Conservation (phyloP, 2,888 invertebrate genomes). For the Lasius platythorax region DNA sequence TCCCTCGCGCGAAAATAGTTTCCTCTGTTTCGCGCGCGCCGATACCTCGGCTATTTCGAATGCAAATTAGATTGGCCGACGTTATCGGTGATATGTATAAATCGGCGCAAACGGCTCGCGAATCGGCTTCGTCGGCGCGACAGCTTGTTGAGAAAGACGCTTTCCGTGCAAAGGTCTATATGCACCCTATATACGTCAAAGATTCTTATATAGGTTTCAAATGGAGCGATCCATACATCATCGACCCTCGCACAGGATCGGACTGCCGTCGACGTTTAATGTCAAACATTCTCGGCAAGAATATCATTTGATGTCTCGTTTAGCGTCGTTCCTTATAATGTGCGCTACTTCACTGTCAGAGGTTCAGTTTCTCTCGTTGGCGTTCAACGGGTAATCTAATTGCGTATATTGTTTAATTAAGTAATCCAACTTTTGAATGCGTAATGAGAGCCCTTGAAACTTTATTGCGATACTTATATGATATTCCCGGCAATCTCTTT, state of each 20-base stretch:
- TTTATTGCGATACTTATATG: no score
- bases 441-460: no score
- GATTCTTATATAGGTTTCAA: background rate
- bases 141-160: background rate
- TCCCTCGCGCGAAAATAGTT: conserved; percentile 61
- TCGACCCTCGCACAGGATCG: background rate
- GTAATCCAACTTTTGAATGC: background rate
- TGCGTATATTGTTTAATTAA: background rate
- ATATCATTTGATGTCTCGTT: background rate
- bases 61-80: conserved; percentile 44
- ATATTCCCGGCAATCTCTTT: no score
- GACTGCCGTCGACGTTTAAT: background rate
- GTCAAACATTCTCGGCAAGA: background rate
- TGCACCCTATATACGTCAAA: background rate
- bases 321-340: background rate
- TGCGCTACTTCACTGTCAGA: no score
- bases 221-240: background rate
- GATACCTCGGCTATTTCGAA: conserved; percentile 46
- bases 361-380: no score
- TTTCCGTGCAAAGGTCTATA: background rate
- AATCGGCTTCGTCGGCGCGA: background rate
- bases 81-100: conserved; percentile 18
- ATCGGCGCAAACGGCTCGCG: background rate
- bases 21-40: conserved; percentile 19
- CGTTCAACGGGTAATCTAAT: no score